phyloP scores from a whole-genome alignment of 2,888 invertebrate species.

The Orthosia gothica region DNA sequence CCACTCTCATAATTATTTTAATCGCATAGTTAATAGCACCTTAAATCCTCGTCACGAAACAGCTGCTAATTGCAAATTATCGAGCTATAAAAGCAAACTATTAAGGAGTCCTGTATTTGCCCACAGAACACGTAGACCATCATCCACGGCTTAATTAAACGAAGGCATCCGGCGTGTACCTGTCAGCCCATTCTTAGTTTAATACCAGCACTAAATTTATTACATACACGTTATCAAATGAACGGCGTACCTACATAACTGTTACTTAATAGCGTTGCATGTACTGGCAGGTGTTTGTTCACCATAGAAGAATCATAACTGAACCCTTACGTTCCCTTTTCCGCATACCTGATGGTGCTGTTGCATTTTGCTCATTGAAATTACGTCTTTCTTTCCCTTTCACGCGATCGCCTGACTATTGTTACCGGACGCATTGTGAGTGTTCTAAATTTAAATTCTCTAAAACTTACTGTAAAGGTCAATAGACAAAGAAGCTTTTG shows the following conservation, averaged over 20 bases:
- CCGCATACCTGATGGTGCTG: slow-evolving; percentile 56
- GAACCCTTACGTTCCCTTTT: slow-evolving; percentile 55
- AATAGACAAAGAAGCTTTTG: slow-evolving; percentile 50
- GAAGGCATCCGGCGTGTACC: slow-evolving; percentile 54
- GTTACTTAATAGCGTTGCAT: slow-evolving; percentile 59
- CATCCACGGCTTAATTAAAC: slow-evolving; percentile 46
- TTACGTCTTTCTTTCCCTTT: slow-evolving; percentile 49
- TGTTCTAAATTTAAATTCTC: slow-evolving; percentile 67
- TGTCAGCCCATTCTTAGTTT: slow-evolving; percentile 51
- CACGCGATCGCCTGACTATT: slow-evolving; percentile 54
- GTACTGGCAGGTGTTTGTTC: slow-evolving; percentile 65
- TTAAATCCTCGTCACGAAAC: slow-evolving; percentile 1
- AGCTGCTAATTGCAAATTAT: slow-evolving; percentile 29
- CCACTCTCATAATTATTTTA: slow-evolving; percentile 6
- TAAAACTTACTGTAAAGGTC: slow-evolving; percentile 51
- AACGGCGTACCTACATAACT: slow-evolving; percentile 53
- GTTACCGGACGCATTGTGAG: slow-evolving; percentile 46
- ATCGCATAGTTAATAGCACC: slow-evolving; percentile 1
- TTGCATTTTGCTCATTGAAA: slow-evolving; percentile 44
- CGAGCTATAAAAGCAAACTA: slow-evolving; percentile 7
- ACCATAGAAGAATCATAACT: slow-evolving; percentile 56
- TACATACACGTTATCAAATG: slow-evolving; percentile 55
- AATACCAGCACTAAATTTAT: slow-evolving; percentile 50
- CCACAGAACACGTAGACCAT: slow-evolving; percentile 43
- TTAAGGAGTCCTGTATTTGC: slow-evolving; percentile 29